Conservation (phyloP, 23 tunicate genomes). For the Halocynthia roretzi region DNA sequence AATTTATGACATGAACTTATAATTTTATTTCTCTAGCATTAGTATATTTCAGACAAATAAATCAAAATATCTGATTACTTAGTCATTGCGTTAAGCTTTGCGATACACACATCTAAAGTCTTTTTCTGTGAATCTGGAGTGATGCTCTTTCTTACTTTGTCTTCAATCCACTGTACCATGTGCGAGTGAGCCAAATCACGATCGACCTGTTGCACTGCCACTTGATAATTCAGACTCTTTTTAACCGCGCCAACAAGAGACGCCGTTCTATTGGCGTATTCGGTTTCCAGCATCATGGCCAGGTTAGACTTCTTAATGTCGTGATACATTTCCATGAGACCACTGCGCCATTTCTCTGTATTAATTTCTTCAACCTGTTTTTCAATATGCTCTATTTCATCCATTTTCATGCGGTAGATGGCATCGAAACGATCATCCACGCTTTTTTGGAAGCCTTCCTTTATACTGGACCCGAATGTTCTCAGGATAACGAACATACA, state of each 20-base stretch:
- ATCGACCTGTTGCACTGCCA: conserved; percentile 82
- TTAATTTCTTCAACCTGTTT: conserved; percentile 61
- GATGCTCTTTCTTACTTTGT: conserved; percentile 82
- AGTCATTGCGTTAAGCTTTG: conserved; percentile 46
- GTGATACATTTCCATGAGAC: conserved; percentile 55
- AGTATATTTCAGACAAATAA: not conserved
- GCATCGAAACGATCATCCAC: conserved; percentile 13
- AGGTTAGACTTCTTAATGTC: conserved; percentile 79
- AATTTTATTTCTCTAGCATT: too few relatives aligned
- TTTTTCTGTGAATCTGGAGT: conserved; percentile 91
- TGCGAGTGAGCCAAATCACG: conserved; percentile 68
- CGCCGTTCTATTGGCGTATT: conserved; percentile 61
- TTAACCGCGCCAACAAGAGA: conserved; percentile 68
- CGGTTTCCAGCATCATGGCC: conserved; percentile 94
- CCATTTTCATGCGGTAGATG: conserved; percentile 47
- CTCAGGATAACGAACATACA: conserved; percentile 6
- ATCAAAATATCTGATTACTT: conserved; percentile 1
- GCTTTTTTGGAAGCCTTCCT: not conserved
- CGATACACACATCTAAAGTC: conserved; percentile 78
- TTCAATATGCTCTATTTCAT: conserved; percentile 33
- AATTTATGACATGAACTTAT: too few relatives aligned
- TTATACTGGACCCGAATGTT: not conserved
- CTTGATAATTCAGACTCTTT: conserved; percentile 77
- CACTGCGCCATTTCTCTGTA: conserved; percentile 81
- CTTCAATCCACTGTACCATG: conserved; percentile 93